These are phyloP conservation scores for Notospermus geniculatus DNA, from an alignment of 1,140 invertebrate species.

Conservation along the genomic window DNA sequence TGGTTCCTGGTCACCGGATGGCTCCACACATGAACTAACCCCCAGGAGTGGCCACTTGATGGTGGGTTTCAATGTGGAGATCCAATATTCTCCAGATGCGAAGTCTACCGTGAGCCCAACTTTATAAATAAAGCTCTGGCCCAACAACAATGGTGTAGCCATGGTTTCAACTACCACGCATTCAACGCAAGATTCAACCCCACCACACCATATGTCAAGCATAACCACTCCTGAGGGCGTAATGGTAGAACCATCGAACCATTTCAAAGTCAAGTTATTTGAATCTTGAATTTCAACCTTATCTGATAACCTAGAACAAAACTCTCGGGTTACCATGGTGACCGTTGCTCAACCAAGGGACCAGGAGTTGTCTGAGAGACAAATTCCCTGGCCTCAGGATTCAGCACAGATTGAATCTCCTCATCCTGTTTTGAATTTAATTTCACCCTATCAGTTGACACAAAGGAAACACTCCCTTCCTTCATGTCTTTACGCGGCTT, in stretches of 20 bases:
- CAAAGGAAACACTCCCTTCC: not conserved
- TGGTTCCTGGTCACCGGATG: too few species aligned
- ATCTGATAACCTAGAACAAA: not conserved
- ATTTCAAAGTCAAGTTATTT: not conserved
- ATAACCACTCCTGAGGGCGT: not conserved
- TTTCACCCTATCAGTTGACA: not conserved
- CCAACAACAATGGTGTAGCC: not conserved
- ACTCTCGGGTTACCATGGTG: not conserved
- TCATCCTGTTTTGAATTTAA: not conserved
- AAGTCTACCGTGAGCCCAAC: not conserved
- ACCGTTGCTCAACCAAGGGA: not conserved
- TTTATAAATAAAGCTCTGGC: slow-evolving; percentile 7
- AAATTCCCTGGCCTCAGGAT: not conserved
- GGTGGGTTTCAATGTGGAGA: not conserved
- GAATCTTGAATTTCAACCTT: not conserved
- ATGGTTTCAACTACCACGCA: not conserved
- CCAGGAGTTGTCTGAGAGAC: not conserved
- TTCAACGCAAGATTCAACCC: not conserved
- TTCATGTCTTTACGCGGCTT: not conserved
- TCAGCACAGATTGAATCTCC: not conserved
- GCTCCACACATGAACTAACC: too few species aligned
- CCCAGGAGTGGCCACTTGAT: slow-evolving; percentile 4
- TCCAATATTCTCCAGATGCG: not conserved
- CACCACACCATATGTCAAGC: not conserved
- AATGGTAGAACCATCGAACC: not conserved